Evolutionary conservation across 2,797 vertebrate genomes (phyloP), one percentile per base, ranked within the genome.

Genomic region (Sebastes cheni): DNA sequence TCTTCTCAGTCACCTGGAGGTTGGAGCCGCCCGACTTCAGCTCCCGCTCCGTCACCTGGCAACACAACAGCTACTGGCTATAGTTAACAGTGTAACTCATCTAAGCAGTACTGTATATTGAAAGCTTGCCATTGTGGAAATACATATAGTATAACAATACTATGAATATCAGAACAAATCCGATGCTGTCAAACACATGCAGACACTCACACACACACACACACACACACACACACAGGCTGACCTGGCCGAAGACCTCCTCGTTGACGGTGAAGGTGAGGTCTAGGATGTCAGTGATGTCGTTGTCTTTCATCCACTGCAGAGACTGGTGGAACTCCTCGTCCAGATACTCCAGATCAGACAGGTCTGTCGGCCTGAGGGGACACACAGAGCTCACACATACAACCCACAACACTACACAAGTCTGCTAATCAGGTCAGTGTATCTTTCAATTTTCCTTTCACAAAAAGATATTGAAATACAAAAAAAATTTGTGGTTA

Each of bases 281-380:
- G 88, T 99, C 98, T 62, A 99, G 93, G 85, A 99, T 98, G 86
- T 99, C 97, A 2, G 98, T 99, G 91, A 99, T 99, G 89, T 98
- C 97, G 27, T 99, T 99, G 90, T 99, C 98, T 83, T 99, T 99
- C 98, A 99, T 98, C 98, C 98, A 99, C 82, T 99, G 98, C 88
- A 99, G 94, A 68, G 98, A 99, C 85, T 98, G 98, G 87, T 99
- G 98, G 90, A 99, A 99, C 91, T 99, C 98, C 91, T 99, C 98
- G 75, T 99, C 98, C 90, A 99, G 93, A 82, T 99, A 99, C 88
- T 99, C 98, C 67, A 99, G 95, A 82, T 99, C 98, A 6, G 97
- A 99, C 90, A 99, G 93, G 90, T 99, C 98, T 67, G 98, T 99
- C 0, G 97, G 94, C 72, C 98, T 99, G 89, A 6, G 16, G 25